Evolutionary conservation across 2,888 invertebrate genomes (phyloP).

Genomic region (Nasonia oneida): DNA sequence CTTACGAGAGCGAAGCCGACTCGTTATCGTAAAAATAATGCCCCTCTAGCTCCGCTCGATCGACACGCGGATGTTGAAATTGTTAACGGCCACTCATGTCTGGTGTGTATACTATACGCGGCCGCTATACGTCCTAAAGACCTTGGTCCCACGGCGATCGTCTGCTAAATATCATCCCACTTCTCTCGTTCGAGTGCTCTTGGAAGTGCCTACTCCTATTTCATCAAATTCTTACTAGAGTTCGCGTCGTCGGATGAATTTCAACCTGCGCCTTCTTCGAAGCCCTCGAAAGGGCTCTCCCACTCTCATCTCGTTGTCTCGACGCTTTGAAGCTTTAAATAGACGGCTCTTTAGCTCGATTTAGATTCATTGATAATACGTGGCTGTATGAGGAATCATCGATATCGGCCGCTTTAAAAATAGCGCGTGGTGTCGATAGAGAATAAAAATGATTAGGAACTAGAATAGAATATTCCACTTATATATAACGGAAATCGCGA

Average conservation of each 20-base stretch:
- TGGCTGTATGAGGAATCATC: no score
- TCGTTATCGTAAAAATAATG: slow-evolving; percentile 32
- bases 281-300: not conserved
- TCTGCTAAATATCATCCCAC: slow-evolving; percentile 61
- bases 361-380: no score
- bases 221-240: slow-evolving; percentile 47
- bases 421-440: no score
- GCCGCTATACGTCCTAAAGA: not conserved
- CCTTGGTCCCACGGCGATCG: slow-evolving; percentile 58
- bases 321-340: not conserved
- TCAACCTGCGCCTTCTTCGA: not conserved
- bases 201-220: slow-evolving; percentile 48
- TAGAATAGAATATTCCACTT: no score
- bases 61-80: slow-evolving; percentile 36
- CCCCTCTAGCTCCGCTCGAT: slow-evolving; percentile 7
- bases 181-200: slow-evolving; percentile 54
- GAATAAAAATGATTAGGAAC: no score
- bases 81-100: slow-evolving; percentile 41
- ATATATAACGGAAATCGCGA: no score
- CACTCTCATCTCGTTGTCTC: no score
- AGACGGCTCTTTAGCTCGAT: not conserved
- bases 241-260: slow-evolving; percentile 24
- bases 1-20: slow-evolving; percentile 14
- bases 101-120: not conserved
- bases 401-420: no score